Evolutionary conservation across 2,113 vertebrate genomes (phyloP).

Genomic region (Capra hircus): DNA sequence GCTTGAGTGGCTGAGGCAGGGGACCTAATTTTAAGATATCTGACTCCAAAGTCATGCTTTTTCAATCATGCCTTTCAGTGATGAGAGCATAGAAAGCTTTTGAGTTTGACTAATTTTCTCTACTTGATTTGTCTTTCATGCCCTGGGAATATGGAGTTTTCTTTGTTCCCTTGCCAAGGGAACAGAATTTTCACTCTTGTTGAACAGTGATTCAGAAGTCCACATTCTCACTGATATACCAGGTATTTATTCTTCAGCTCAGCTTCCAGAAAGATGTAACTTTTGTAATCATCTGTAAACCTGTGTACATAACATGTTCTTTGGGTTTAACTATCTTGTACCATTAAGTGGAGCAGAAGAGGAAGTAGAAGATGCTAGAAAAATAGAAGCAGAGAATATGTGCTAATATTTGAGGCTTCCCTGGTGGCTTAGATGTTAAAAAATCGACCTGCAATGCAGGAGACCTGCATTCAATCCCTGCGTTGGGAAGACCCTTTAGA

Average conservation of each 20-base stretch:
- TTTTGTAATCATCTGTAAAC: neutral
- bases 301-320: neutral
- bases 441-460: neutral
- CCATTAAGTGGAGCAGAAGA: neutral
- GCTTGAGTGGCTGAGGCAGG: neutral
- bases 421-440: neutral
- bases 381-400: neutral
- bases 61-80: neutral
- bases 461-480: neutral
- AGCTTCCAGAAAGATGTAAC: neutral
- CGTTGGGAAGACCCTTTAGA: neutral
- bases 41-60: neutral
- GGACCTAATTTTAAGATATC: conserved; percentile 12
- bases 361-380: neutral
- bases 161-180: neutral
- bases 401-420: neutral
- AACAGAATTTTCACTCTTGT: neutral
- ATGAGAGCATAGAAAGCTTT: neutral
- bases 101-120: conserved; percentile 3
- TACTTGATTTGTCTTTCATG: neutral
- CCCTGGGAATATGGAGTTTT: neutral
- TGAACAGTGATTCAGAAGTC: neutral
- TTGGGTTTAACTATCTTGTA: neutral
- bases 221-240: neutral
- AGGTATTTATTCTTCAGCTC: neutral